Conservation (phyloP, 2,888 invertebrate genomes). For the Pinctada fucata region DNA sequence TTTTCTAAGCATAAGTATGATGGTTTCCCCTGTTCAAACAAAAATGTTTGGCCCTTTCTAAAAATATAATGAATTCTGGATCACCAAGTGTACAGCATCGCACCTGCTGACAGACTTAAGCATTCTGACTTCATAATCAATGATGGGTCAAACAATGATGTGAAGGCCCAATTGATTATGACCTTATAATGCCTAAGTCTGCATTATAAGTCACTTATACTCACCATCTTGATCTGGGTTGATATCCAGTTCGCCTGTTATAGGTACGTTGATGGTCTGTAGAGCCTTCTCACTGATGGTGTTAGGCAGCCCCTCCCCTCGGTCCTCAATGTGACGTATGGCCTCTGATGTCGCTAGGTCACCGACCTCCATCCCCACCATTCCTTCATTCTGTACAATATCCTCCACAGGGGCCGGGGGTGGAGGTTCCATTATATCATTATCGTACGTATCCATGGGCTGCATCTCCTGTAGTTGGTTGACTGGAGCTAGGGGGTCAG, state of each 20-base stretch:
- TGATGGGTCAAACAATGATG: no score
- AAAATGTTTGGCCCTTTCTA: no score
- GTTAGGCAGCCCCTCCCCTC: conserved; percentile 49
- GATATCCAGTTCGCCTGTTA: conserved; percentile 40
- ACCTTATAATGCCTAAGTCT: no score
- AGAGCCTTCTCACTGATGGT: conserved; percentile 42
- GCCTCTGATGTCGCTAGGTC: conserved; percentile 58
- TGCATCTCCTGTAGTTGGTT: not conserved
- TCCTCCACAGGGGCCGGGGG: conserved; percentile 22
- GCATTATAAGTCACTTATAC: no score
- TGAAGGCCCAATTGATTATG: no score
- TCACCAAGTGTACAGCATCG: no score
- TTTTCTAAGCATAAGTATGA: no score
- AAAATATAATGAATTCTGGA: no score
- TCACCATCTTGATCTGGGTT: conserved; percentile 20
- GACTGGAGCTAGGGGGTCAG: conserved; percentile 7
- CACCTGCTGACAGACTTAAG: no score
- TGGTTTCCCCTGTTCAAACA: no score
- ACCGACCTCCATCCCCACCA: conserved; percentile 44
- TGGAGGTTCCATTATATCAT: conserved; percentile 26
- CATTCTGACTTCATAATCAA: no score
- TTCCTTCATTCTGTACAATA: conserved; percentile 28
- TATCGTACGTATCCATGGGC: conserved; percentile 6
- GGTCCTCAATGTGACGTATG: conserved; percentile 59
- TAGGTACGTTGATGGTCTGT: conserved; percentile 24